A percentile compares a stretch with the other conserved stretches of the same genome.
Evolutionary conservation across 1,140 invertebrate species (phyloP).

Genomic region (Trichomalopsis sarcophagae): DNA sequence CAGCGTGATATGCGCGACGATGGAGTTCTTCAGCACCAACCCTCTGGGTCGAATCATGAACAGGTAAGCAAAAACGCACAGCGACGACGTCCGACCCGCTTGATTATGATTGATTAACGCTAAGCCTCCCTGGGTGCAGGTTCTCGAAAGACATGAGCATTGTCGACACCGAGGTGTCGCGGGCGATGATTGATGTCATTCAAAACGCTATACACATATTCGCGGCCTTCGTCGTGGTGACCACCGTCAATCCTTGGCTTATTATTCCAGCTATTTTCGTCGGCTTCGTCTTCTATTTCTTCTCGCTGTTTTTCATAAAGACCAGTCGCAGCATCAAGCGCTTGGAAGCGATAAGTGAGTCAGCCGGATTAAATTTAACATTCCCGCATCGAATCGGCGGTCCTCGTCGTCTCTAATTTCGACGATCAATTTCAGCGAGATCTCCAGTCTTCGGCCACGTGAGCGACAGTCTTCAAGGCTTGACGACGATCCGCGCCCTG

Average conservation of each 20-base stretch:
- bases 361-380: constrained; percentile 14
- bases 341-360: constrained; percentile 91
- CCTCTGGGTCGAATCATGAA: constrained; percentile 85
- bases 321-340: constrained; percentile 91
- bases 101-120: neutral
- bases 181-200: constrained; percentile 82
- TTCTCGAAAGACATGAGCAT: constrained; percentile 92
- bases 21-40: constrained; percentile 90
- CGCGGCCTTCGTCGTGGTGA: constrained; percentile 85
- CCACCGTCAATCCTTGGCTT: constrained; percentile 85
- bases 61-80: constrained; percentile 65
- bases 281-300: constrained; percentile 80
- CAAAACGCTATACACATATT: constrained; percentile 84
- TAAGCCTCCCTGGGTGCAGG: constrained; percentile 49
- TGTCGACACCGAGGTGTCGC: constrained; percentile 89
- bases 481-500: constrained; percentile 80
- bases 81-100: too few relatives aligned
- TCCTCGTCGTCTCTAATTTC: neutral
- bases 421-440: constrained; percentile 74
- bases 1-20: constrained; percentile 83
- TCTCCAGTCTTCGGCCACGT: constrained; percentile 88
- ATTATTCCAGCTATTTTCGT: constrained; percentile 83
- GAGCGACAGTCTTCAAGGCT: constrained; percentile 79
- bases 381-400: neutral
- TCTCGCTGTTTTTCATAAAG: constrained; percentile 86